These are phyloP conservation scores for Anolis apletophallus DNA, from an alignment of 2,797 vertebrate genomes.

Conservation along the genomic window DNA sequence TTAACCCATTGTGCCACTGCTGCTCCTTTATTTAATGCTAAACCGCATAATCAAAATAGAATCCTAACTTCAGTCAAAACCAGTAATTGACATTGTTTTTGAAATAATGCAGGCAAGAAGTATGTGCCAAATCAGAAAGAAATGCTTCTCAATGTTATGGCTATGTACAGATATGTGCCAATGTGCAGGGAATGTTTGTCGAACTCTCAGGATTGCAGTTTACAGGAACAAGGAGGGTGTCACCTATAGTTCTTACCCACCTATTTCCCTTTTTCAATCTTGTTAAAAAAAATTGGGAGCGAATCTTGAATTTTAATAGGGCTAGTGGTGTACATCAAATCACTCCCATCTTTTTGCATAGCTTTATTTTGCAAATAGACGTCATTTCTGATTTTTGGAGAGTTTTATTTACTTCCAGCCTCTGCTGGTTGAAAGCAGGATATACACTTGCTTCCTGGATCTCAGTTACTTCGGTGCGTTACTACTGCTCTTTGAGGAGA, in stretches of 20 bases:
- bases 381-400: neutral
- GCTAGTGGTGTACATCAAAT: too few species aligned
- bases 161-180: neutral
- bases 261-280: too few species aligned
- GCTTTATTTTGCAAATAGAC: neutral
- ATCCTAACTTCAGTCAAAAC: neutral
- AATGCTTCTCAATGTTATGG: neutral
- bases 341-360: neutral
- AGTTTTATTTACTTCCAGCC: neutral
- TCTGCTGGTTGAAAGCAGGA: neutral
- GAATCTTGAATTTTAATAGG: neutral
- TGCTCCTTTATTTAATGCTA: neutral
- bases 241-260: neutral
- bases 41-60: neutral
- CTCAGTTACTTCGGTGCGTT: neutral
- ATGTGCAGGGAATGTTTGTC: neutral
- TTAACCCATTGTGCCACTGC: too few species aligned
- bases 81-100: too few species aligned
- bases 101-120: too few species aligned
- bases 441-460: too few species aligned
- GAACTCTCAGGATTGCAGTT: neutral
- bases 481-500: neutral
- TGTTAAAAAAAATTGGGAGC: neutral
- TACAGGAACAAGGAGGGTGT: neutral
- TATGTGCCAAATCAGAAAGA: neutral